Percentiles rank a stretch among this genome's conserved stretches.
Conservation (phyloP, 2,797 vertebrate species). For the Tangara arthus region DNA sequence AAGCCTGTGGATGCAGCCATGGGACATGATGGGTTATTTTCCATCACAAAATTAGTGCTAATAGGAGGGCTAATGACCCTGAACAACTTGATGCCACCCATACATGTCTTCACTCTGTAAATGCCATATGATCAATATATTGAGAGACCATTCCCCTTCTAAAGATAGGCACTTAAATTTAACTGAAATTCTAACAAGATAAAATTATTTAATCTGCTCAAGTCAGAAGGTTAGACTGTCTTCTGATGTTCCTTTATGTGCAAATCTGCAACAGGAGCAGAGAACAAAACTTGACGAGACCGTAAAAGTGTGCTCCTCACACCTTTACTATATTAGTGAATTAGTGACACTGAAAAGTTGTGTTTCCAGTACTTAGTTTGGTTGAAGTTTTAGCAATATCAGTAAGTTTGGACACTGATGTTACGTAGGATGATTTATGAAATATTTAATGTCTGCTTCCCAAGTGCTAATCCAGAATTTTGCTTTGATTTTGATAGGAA, state of each 20-base stretch:
- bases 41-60: not conserved
- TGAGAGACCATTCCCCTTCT: not conserved
- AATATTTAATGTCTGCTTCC: not conserved
- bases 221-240: not conserved
- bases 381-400: not conserved
- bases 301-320: not conserved
- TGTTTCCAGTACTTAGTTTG: not conserved
- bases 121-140: not conserved
- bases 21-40: not conserved
- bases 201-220: not conserved
- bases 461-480: not conserved
- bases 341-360: not conserved
- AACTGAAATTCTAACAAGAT: not conserved
- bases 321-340: not conserved
- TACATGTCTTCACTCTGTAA: not conserved
- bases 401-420: not conserved
- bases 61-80: not conserved
- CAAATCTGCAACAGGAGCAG: not conserved
- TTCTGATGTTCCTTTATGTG: not conserved
- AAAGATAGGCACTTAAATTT: not conserved
- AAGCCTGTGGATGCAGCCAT: not conserved
- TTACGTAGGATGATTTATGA: not conserved
- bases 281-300: not conserved
- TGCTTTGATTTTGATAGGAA: not conserved
- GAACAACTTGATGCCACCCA: not conserved